Evolutionary conservation across 2,888 invertebrate genomes (phyloP).

Genomic region (Heterodera filipjevi): DNA sequence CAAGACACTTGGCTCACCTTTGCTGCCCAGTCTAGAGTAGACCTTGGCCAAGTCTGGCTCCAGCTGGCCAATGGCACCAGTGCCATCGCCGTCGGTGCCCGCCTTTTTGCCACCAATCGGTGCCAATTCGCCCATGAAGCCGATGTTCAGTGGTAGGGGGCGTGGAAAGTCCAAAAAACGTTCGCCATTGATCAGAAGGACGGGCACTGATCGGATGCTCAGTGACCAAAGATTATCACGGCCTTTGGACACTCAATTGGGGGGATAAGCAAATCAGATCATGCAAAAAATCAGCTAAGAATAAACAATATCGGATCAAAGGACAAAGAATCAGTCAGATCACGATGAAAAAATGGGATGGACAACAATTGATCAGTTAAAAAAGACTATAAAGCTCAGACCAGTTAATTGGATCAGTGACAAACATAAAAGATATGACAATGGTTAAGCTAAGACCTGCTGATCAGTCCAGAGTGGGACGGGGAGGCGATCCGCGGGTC

Average conservation of each 20-base stretch:
- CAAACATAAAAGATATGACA: no score
- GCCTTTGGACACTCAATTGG: conserved; percentile 26
- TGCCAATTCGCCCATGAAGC: conserved; percentile 58
- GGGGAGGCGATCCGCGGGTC: no score
- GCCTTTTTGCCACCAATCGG: conserved; percentile 14
- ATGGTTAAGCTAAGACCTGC: no score
- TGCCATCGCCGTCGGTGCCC: not conserved
- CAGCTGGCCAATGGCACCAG: not conserved
- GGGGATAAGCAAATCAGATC: no score
- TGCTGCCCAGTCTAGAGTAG: conserved; percentile 17
- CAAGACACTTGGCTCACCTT: not conserved
- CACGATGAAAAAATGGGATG: no score
- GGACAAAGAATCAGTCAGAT: no score
- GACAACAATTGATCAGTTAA: no score
- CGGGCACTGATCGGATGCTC: conserved; percentile 46
- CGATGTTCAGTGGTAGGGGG: conserved; percentile 57
- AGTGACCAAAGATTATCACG: conserved; percentile 54
- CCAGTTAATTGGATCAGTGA: no score
- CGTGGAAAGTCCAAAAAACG: conserved; percentile 63
- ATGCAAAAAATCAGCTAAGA: no score
- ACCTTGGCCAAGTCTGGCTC: conserved; percentile 13
- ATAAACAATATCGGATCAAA: no score
- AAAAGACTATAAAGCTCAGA: no score
- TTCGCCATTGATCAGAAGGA: conserved; percentile 60
- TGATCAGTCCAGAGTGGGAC: no score